phyloP scores from a whole-genome alignment of 2,888 invertebrate genomes.

The Eupithecia vulgata region DNA sequence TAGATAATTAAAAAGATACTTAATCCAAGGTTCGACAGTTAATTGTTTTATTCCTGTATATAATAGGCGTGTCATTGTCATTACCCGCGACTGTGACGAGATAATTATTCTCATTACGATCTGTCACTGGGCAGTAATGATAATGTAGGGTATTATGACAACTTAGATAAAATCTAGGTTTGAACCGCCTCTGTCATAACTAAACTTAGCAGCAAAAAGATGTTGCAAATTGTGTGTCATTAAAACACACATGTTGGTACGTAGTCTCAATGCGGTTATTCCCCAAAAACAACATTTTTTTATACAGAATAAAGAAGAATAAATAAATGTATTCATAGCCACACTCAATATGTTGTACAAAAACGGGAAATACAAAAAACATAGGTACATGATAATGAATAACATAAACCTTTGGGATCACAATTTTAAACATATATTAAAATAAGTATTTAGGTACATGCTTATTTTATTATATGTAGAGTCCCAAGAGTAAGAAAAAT shows the following conservation, averaged over 20 bases:
- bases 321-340: no score
- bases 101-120: constrained; percentile 49
- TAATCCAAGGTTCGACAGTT: constrained; percentile 25
- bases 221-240: background rate
- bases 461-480: no score
- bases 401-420: no score
- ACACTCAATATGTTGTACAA: no score
- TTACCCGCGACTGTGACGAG: constrained; percentile 43
- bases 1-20: background rate
- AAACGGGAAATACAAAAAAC: no score
- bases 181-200: background rate
- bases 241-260: background rate
- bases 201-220: background rate
- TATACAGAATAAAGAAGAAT: no score
- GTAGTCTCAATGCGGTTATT: no score
- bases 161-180: background rate
- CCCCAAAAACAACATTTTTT: no score
- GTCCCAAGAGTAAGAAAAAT: no score
- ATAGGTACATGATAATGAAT: no score
- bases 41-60: constrained; percentile 44
- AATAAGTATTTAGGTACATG: no score
- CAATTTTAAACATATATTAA: no score
- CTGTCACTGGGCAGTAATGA: constrained; percentile 41
- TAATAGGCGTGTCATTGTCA: constrained; percentile 49
- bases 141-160: background rate